Percentiles rank a stretch among this genome's conserved stretches.
phyloP scores from a whole-genome alignment of 2,888 invertebrate genomes.

The Lithophane socia region DNA sequence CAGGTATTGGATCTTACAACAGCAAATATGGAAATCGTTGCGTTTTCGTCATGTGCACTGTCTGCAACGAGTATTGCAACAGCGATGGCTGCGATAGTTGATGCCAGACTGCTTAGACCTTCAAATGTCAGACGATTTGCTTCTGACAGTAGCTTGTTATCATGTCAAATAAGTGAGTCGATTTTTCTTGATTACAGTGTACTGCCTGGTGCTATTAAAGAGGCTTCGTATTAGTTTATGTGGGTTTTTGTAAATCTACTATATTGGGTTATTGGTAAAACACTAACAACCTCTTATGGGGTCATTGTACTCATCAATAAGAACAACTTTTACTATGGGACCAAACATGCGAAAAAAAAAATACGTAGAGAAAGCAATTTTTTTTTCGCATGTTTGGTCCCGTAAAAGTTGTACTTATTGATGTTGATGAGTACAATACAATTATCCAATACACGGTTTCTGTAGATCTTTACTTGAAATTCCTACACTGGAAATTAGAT shows the following conservation, averaged over 20 bases:
- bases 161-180: conserved; percentile 22
- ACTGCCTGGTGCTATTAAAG: no score
- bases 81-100: conserved; percentile 39
- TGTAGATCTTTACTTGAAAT: neutral
- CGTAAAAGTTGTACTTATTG: no score
- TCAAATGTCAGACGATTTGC: conserved; percentile 50
- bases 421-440: no score
- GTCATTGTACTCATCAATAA: no score
- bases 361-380: no score
- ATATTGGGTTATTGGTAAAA: no score
- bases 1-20: conserved; percentile 54
- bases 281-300: no score
- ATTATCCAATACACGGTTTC: no score
- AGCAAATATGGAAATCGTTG: conserved; percentile 56
- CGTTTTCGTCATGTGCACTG: conserved; percentile 61
- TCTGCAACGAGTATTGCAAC: conserved; percentile 52
- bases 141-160: conserved; percentile 33
- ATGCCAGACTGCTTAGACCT: conserved; percentile 50
- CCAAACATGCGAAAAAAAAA: no score
- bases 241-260: neutral
- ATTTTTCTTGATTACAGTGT: conserved; percentile 10
- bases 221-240: neutral
- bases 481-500: neutral
- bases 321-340: no score
- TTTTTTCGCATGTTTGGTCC: no score